These are phyloP conservation scores for Coenobita brevimanus DNA, from an alignment of 1,140 invertebrate species.

Conservation along the genomic window DNA sequence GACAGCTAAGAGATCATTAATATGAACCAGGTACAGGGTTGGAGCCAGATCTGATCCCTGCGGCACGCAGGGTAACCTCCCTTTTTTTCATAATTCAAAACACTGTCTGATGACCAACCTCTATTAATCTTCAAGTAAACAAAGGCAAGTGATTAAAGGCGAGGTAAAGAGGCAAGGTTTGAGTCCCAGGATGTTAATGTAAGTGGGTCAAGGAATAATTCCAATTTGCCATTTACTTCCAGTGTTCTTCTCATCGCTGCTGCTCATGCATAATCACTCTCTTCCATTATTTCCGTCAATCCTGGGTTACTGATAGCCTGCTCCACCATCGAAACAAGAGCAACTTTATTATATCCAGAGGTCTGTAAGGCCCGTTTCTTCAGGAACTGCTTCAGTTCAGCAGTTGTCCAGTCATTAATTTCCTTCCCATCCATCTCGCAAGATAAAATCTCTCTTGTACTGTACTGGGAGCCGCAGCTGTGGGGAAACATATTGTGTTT, in stretches of 20 bases:
- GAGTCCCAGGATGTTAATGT: not conserved
- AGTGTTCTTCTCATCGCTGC: not conserved
- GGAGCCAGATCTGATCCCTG: too few species aligned
- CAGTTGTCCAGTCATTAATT: too few species aligned
- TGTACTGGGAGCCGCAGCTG: too few species aligned
- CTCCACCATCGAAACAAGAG: constrained; percentile 1
- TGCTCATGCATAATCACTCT: not conserved
- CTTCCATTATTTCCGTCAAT: constrained; percentile 2
- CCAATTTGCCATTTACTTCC: not conserved
- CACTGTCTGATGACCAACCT: not conserved
- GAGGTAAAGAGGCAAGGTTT: too few species aligned
- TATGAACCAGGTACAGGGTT: too few species aligned
- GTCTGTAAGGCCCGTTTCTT: too few species aligned
- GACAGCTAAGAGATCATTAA: too few species aligned
- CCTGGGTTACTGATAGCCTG: not conserved
- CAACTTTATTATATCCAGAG: too few species aligned
- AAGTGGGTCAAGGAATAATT: not conserved
- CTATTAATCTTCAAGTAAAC: not conserved
- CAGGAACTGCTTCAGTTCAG: too few species aligned
- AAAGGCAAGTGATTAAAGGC: not conserved
- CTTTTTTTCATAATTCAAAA: not conserved
- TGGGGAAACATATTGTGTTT: too few species aligned
- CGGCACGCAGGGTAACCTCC: not conserved
- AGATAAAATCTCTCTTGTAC: too few species aligned
- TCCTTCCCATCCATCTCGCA: too few species aligned